phyloP scores from a whole-genome alignment of 1,140 invertebrate species.

The Phymorhynchus buccinoides region DNA sequence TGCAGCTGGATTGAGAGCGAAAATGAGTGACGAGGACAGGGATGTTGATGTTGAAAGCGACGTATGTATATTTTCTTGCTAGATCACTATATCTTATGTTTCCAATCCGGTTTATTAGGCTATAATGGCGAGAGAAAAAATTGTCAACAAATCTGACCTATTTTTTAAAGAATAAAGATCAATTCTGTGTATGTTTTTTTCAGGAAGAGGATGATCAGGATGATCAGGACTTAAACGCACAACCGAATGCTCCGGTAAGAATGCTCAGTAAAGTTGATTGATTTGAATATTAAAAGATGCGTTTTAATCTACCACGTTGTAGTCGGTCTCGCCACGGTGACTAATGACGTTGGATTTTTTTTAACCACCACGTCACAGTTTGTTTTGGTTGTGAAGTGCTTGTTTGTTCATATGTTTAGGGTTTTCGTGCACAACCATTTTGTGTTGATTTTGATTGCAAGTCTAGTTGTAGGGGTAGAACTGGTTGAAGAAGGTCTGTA shows the following conservation, averaged over 20 bases:
- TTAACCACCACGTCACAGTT: conserved; percentile 31
- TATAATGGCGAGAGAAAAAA: background rate
- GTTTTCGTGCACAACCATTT: too few species aligned
- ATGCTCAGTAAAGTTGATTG: too few species aligned
- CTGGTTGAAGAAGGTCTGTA: too few species aligned
- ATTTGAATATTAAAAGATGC: too few species aligned
- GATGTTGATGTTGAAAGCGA: conserved; percentile 94
- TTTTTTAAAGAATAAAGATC: too few species aligned
- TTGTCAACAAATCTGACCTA: conserved; percentile 11
- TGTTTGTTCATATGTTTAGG: too few species aligned
- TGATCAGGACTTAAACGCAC: background rate
- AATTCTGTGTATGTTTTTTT: conserved; percentile 49
- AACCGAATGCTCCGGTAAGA: background rate
- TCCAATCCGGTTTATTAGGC: background rate
- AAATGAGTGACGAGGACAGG: conserved; percentile 90
- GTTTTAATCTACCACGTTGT: too few species aligned
- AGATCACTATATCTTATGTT: background rate
- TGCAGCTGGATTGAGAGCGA: conserved; percentile 46
- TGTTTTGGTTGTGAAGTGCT: conserved; percentile 27
- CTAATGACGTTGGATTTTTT: background rate
- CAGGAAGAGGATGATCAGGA: conserved; percentile 65
- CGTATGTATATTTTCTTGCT: conserved; percentile 77
- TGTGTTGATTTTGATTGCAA: too few species aligned
- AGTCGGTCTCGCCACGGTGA: background rate
- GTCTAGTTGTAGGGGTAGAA: too few species aligned